Conservation (phyloP, 2,888 invertebrate species). For the Trichopoda pennipes region DNA sequence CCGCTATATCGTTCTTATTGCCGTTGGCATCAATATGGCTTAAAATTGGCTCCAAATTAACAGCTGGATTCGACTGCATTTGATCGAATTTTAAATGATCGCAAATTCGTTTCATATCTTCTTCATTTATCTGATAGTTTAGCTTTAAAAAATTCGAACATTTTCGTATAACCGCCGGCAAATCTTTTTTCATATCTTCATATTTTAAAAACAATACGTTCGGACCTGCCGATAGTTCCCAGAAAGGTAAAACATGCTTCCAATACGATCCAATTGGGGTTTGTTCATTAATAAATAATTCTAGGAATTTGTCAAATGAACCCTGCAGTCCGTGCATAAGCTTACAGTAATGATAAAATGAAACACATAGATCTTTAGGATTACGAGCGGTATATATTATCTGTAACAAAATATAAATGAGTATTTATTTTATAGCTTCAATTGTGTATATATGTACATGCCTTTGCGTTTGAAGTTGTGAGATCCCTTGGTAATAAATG, state of each 20-base stretch:
- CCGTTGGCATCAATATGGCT: constrained; percentile 77
- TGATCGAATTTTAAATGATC: constrained; percentile 89
- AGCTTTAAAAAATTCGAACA: constrained; percentile 84
- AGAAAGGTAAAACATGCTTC: constrained; percentile 86
- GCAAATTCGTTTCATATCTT: constrained; percentile 85
- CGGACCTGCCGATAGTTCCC: constrained; percentile 86
- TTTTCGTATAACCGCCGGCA: constrained; percentile 84
- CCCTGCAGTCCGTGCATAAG: constrained; percentile 85
- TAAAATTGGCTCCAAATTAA: constrained; percentile 87
- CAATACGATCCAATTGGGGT: constrained; percentile 85
- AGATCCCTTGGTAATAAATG: constrained; percentile 86
- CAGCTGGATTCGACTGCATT: constrained; percentile 90
- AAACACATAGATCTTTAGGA: constrained; percentile 94
- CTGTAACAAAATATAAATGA: constrained; percentile 73
- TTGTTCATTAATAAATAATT: constrained; percentile 86
- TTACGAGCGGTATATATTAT: constrained; percentile 93
- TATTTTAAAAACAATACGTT: constrained; percentile 90
- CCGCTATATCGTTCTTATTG: constrained; percentile 39
- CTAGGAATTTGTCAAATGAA: constrained; percentile 88
- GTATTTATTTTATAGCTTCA: background rate
- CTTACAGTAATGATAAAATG: constrained; percentile 91
- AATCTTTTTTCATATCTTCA: constrained; percentile 90
- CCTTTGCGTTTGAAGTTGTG: constrained; percentile 87
- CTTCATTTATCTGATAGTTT: constrained; percentile 85
- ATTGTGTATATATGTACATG: constrained; percentile 74